phyloP scores from a whole-genome alignment of 2,888 invertebrate species.

The Girardia tigrina region DNA sequence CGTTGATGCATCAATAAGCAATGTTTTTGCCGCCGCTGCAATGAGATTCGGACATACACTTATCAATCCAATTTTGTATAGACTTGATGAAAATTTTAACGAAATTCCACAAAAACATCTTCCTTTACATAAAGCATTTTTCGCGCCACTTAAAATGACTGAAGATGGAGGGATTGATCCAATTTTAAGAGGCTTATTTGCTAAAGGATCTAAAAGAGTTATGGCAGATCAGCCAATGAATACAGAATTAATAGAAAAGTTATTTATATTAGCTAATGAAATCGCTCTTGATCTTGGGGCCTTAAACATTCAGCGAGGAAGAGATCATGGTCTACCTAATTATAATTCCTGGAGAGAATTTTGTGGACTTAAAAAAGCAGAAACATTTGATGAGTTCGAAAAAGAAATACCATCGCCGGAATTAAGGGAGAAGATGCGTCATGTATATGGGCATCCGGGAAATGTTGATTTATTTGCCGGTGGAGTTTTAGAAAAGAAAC shows the following conservation, averaged over 20 bases:
- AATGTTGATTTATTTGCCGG: conserved; percentile 94
- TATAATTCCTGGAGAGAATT: conserved; percentile 70
- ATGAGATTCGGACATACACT: conserved; percentile 83
- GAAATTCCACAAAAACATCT: conserved; percentile 77
- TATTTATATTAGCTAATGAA: conserved; percentile 61
- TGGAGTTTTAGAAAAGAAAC: conserved; percentile 75
- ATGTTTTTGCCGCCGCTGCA: conserved; percentile 92
- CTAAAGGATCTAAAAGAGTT: conserved; percentile 70
- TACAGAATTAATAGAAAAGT: conserved; percentile 76
- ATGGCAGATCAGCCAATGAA: conserved; percentile 76
- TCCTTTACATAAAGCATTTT: conserved; percentile 79
- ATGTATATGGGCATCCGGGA: conserved; percentile 76
- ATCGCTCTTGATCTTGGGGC: conserved; percentile 87
- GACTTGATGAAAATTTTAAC: conserved; percentile 59
- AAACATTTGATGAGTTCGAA: conserved; percentile 69
- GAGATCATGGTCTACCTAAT: conserved; percentile 78
- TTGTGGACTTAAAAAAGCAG: conserved; percentile 68
- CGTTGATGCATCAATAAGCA: conserved; percentile 73
- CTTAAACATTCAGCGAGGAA: conserved; percentile 79
- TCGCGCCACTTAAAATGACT: conserved; percentile 81
- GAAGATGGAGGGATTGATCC: conserved; percentile 97
- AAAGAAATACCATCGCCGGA: conserved; percentile 59
- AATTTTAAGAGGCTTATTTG: conserved; percentile 74
- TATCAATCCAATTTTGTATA: conserved; percentile 76
- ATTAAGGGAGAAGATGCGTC: conserved; percentile 62